Evolutionary conservation across 2,113 vertebrate genomes (phyloP).

Genomic region (Albula glossodonta): DNA sequence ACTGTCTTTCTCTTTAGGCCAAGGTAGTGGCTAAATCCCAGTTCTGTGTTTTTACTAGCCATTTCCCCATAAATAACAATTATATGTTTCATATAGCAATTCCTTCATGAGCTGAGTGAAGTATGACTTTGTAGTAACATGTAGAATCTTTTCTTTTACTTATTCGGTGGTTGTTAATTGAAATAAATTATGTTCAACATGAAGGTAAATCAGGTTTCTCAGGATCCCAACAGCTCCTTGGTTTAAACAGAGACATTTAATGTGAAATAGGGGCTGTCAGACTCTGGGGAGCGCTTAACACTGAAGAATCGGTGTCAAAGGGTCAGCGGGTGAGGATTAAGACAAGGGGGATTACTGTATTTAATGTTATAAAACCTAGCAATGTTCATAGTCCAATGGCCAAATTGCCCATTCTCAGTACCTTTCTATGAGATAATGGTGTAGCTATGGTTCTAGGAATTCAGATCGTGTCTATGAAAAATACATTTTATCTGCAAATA

Average conservation of each 20-base stretch:
- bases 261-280: slow-evolving; percentile 48
- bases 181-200: slow-evolving; percentile 72
- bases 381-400: slow-evolving; percentile 62
- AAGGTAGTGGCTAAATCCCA: not conserved
- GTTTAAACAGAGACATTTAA: slow-evolving; percentile 62
- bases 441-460: slow-evolving; percentile 52
- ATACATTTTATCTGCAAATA: not conserved
- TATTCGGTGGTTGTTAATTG: slow-evolving; percentile 60
- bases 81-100: not conserved
- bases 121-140: not conserved
- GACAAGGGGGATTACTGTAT: slow-evolving; percentile 72
- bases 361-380: slow-evolving; percentile 59
- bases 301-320: slow-evolving; percentile 58
- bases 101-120: not conserved
- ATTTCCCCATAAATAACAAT: not conserved
- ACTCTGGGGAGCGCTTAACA: slow-evolving; percentile 62
- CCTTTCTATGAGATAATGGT: slow-evolving; percentile 54
- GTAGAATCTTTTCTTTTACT: slow-evolving; percentile 63
- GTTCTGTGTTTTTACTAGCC: not conserved
- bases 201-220: slow-evolving; percentile 60
- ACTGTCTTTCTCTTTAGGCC: not conserved
- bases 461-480: slow-evolving; percentile 50
- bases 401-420: slow-evolving; percentile 60
- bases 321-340: slow-evolving; percentile 68
- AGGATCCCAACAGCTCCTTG: slow-evolving; percentile 55